These are phyloP conservation scores for Mobula birostris DNA, from an alignment of 2,113 vertebrate genomes.

Conservation along the genomic window DNA sequence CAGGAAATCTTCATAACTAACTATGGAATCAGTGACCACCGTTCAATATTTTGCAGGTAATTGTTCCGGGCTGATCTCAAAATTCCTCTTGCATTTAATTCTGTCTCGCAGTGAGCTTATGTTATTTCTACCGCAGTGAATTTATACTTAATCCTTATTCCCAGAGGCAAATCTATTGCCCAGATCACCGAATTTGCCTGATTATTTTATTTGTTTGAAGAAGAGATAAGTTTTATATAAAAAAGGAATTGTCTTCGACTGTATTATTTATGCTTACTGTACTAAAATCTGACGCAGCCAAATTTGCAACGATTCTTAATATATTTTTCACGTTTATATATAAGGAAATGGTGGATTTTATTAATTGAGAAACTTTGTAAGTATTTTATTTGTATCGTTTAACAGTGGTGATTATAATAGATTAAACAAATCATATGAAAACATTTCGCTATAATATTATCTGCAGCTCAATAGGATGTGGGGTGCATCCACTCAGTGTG, in stretches of 20 bases:
- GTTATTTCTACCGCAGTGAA: not conserved
- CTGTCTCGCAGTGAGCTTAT: not conserved
- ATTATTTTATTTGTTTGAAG: not conserved
- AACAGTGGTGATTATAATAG: not conserved
- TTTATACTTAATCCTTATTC: constrained; percentile 24
- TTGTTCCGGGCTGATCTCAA: constrained; percentile 5
- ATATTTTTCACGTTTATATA: not conserved
- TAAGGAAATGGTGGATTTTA: not conserved
- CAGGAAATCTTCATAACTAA: constrained; percentile 27
- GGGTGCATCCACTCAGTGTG: not conserved
- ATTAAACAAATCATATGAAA: not conserved
- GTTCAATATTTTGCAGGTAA: constrained; percentile 12
- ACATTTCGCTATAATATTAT: not conserved
- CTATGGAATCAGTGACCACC: not conserved
- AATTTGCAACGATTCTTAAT: not conserved
- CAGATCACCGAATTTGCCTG: constrained; percentile 3
- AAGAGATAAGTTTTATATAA: not conserved
- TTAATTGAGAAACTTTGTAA: not conserved
- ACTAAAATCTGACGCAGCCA: not conserved
- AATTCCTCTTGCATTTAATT: not conserved
- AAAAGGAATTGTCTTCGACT: not conserved
- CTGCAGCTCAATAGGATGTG: not conserved
- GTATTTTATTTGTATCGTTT: not conserved
- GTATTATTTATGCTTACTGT: not conserved
- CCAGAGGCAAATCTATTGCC: not conserved